A percentile compares a stretch with the other conserved stretches of the same genome.
phyloP scores from a whole-genome alignment of 2,888 invertebrate genomes.

The Zygaena filipendulae region DNA sequence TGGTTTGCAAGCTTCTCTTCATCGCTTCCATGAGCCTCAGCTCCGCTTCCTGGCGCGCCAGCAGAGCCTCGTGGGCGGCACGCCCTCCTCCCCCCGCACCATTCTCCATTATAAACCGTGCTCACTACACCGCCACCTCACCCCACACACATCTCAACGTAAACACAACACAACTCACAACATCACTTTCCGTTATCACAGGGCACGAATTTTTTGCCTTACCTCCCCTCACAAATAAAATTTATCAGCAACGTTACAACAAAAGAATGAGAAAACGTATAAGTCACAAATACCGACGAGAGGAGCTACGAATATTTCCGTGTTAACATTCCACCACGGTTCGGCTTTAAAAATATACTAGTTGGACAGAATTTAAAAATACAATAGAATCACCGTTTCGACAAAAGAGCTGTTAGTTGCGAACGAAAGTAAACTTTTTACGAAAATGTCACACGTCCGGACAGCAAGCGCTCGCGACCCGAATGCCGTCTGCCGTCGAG shows the following conservation, averaged over 20 bases:
- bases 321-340: too few species aligned
- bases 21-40: constrained; percentile 91
- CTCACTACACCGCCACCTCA: constrained; percentile 38
- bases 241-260: constrained; percentile 27
- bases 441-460: constrained; percentile 44
- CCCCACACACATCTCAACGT: constrained; percentile 47
- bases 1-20: constrained; percentile 85
- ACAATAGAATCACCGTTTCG: constrained; percentile 25
- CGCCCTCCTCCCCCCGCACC: constrained; percentile 88
- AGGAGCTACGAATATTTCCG: too few species aligned
- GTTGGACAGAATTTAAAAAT: too few species aligned
- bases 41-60: constrained; percentile 92
- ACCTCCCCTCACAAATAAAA: constrained; percentile 31
- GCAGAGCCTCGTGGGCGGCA: constrained; percentile 90
- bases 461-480: constrained; percentile 38
- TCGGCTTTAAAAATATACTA: too few species aligned
- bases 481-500: constrained; percentile 45
- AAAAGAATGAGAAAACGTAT: too few species aligned
- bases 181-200: constrained; percentile 53
- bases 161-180: constrained; percentile 60
- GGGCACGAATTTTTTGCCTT: constrained; percentile 36
- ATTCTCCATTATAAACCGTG: constrained; percentile 77
- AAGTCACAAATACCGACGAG: too few species aligned
- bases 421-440: too few species aligned
- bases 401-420: constrained; percentile 20